Percentiles rank a stretch among this genome's conserved stretches.
phyloP scores from a whole-genome alignment of 2,113 vertebrate genomes.

The Aythya baeri region DNA sequence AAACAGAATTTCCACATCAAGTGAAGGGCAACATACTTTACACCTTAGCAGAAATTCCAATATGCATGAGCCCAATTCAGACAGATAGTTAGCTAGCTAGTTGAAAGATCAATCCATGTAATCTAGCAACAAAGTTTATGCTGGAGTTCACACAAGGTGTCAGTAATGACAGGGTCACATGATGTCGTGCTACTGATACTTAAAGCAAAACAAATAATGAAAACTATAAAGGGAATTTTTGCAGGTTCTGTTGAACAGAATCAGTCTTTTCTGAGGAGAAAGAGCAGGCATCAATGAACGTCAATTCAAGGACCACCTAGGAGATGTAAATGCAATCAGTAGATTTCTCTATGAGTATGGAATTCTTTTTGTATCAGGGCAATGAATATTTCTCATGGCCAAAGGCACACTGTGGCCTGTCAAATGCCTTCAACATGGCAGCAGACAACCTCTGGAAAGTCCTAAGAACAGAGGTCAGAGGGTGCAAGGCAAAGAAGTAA shows the following conservation, averaged over 20 bases:
- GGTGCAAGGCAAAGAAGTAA: not conserved
- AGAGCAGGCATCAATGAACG: not conserved
- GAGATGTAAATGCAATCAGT: not conserved
- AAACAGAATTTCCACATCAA: not conserved
- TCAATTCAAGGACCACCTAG: not conserved
- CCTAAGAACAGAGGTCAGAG: not conserved
- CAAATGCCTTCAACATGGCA: not conserved
- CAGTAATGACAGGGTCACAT: not conserved
- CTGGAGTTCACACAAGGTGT: not conserved
- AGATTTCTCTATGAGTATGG: accelerated
- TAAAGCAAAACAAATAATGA: not conserved
- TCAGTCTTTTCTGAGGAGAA: not conserved
- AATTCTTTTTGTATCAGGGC: not conserved
- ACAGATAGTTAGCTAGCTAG: not conserved
- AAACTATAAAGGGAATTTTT: not conserved
- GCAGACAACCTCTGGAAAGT: not conserved
- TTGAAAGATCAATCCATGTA: not conserved
- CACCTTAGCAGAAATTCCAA: not conserved
- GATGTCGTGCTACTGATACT: not conserved
- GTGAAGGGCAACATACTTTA: not conserved
- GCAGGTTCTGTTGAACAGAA: not conserved
- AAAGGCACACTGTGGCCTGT: not conserved
- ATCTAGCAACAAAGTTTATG: not conserved
- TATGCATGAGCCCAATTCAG: not conserved
- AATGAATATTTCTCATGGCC: not conserved